Evolutionary conservation across 1,140 invertebrate genomes (phyloP), one percentile per base, ranked within the genome.

Genomic region (Ganaspis sp.): DNA sequence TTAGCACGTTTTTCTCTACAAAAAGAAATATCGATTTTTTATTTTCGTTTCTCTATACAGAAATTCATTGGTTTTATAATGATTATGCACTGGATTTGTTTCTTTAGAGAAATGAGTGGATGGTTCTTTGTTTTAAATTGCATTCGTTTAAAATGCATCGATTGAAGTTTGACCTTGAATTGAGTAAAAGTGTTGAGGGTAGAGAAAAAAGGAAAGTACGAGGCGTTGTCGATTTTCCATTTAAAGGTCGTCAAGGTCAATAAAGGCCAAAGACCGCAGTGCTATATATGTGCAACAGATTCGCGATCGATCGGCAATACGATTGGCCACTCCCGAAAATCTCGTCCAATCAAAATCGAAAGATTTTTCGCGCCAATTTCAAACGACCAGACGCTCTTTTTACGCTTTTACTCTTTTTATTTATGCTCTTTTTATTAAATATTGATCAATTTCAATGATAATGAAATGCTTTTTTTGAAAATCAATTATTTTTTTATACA

Each of bases 201-300:
- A 49, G 45, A 49, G 45, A 49, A 49, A 49, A 49, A n/a, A 17
- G 45, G 45, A 49, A 49, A 49, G 45, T 49, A 49, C n/a, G 17
- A 49, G 45, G 45, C 45, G 45, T 49, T 49, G 45, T 49, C 45
- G 45, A 49, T 49, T 49, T 49, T 49, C 45, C 45, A 49, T 49
- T 49, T 49, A 49, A 49, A 49, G 45, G 45, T 49, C 45, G 45
- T 49, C 45, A 49, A 49, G 45, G 45, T 49, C 45, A 49, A 49
- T 5, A 49, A 49, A 49, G 45, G 45, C 45, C 45, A 49, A 49
- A 49, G 45, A 49, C 45, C 45, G 45, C 15, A 5, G n/a, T 4
- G 15, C 11, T 49, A 17, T 49, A 49, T 49, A 49, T 15, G 12
- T n/a, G 17, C 15, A 8, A n/a, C 12, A n/a, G 45, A 49, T 49